phyloP scores from a whole-genome alignment of 2,797 vertebrate genomes.

The Gymnodraco acuticeps region DNA sequence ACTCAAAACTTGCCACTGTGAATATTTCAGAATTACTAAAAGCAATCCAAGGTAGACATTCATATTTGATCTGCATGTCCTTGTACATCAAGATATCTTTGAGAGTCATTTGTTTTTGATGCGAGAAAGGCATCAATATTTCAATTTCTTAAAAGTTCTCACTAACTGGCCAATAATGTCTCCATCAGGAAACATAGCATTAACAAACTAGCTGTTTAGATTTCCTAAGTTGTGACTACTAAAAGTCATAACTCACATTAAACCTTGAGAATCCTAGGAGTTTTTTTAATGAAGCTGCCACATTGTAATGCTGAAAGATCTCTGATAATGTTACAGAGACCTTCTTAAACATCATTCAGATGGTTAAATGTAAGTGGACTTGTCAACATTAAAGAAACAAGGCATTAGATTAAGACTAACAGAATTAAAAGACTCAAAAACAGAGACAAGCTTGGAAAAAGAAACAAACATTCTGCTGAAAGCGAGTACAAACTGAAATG shows the following conservation, averaged over 20 bases:
- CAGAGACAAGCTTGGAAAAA: slow-evolving; percentile 6
- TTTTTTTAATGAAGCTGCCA: not conserved
- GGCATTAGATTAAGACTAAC: not conserved
- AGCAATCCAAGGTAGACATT: slow-evolving; percentile 82
- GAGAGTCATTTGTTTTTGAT: slow-evolving; percentile 78
- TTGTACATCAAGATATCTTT: slow-evolving; percentile 65
- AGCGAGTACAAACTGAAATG: slow-evolving; percentile 52
- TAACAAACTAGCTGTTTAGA: slow-evolving; percentile 51
- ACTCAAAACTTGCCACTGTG: slow-evolving; percentile 69
- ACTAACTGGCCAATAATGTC: slow-evolving; percentile 50
- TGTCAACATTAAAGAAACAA: not conserved
- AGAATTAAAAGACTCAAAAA: not conserved
- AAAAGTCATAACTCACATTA: slow-evolving; percentile 8
- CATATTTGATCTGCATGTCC: slow-evolving; percentile 78
- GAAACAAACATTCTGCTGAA: slow-evolving; percentile 28
- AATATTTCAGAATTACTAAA: slow-evolving; percentile 87
- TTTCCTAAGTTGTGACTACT: slow-evolving; percentile 6
- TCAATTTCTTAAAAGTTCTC: slow-evolving; percentile 70
- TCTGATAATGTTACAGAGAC: not conserved
- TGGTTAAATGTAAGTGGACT: not conserved
- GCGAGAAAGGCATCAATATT: slow-evolving; percentile 80
- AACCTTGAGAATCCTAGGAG: not conserved
- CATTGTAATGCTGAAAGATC: not conserved
- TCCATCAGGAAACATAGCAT: slow-evolving; percentile 33
- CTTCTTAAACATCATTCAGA: not conserved